Conservation (phyloP, 2,888 invertebrate genomes). For the Lithophane socia region DNA sequence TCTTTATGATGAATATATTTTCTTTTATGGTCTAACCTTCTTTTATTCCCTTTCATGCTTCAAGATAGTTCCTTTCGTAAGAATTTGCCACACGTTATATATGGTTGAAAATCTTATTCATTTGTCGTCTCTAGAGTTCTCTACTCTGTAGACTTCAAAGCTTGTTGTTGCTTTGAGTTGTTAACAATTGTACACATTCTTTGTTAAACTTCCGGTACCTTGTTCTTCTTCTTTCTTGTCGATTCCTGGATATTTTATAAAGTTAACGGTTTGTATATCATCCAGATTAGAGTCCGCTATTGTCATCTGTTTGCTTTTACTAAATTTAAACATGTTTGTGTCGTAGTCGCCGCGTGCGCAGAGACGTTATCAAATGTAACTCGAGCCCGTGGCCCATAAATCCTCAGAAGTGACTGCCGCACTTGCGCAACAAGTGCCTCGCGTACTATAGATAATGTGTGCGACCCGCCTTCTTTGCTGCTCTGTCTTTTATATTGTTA, state of each 20-base stretch:
- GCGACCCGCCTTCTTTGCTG: conserved; percentile 69
- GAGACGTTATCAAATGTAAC: conserved; percentile 87
- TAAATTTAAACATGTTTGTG: conserved; percentile 78
- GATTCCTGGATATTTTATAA: conserved; percentile 3
- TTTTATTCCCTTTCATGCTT: not conserved
- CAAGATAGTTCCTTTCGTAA: not conserved
- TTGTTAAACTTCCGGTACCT: conserved; percentile 32
- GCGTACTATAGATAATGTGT: conserved; percentile 73
- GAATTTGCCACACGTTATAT: not conserved
- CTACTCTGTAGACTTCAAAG: not conserved
- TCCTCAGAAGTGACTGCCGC: conserved; percentile 81
- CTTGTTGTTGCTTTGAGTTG: conserved; percentile 2
- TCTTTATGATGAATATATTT: not conserved
- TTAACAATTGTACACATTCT: conserved; percentile 15
- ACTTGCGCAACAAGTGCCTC: conserved; percentile 86
- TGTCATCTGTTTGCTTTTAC: conserved; percentile 75
- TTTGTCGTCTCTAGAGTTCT: not conserved
- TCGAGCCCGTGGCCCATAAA: conserved; percentile 85
- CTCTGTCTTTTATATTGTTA: conserved; percentile 71
- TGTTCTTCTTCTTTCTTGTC: not conserved
- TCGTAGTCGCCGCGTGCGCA: conserved; percentile 73
- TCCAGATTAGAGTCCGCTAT: conserved; percentile 66
- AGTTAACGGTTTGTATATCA: conserved; percentile 17
- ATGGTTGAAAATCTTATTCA: not conserved
- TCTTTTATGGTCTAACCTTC: not conserved